phyloP scores from a whole-genome alignment of 2,113 vertebrate species.

The Rhegmatorhina hoffmannsi region DNA sequence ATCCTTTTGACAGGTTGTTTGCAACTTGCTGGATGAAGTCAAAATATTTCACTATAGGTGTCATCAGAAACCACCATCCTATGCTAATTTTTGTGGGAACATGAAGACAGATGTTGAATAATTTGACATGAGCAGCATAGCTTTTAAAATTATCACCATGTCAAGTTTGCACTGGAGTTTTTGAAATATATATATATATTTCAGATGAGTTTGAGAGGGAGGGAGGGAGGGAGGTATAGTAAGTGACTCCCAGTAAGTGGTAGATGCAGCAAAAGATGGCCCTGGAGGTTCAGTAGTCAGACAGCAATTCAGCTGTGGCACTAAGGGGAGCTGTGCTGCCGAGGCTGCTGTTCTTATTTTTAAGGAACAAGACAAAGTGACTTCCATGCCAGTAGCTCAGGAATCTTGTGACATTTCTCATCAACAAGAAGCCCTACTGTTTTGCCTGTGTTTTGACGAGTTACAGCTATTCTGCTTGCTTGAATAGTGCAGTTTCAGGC shows the following conservation, averaged over 20 bases:
- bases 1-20: slow-evolving; percentile 83
- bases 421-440: not conserved
- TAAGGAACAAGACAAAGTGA: not conserved
- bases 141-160: slow-evolving; percentile 80
- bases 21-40: slow-evolving; percentile 82
- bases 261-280: not conserved
- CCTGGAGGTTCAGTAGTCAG: not conserved
- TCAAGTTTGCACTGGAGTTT: slow-evolving; percentile 55
- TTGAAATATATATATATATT: slow-evolving; percentile 40
- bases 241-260: not conserved
- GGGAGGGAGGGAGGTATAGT: not conserved
- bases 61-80: slow-evolving; percentile 84
- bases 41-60: slow-evolving; percentile 85
- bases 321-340: not conserved
- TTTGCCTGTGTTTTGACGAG: not conserved
- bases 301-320: not conserved
- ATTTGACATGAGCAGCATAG: slow-evolving; percentile 80
- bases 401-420: not conserved
- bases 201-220: slow-evolving; percentile 2
- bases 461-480: not conserved
- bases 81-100: slow-evolving; percentile 85
- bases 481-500: not conserved
- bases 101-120: slow-evolving; percentile 85
- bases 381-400: not conserved
- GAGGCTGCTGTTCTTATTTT: not conserved